Evolutionary conservation across 2,888 invertebrate species (phyloP).

Genomic region (Andrena hattorfiana): DNA sequence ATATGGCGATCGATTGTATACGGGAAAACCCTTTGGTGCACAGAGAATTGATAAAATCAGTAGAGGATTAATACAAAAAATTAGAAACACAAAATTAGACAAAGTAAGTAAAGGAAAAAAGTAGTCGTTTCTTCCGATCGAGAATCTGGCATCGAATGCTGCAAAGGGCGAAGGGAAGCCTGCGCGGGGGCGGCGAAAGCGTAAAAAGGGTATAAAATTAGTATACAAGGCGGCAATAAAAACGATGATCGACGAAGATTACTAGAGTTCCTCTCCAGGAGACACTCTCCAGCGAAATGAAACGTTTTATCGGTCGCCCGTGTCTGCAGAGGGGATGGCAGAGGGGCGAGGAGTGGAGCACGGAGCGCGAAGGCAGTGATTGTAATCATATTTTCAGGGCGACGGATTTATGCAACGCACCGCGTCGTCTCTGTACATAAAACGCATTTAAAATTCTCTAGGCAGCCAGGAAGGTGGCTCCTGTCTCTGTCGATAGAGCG

Average conservation of each 20-base stretch:
- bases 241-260: conserved; percentile 71
- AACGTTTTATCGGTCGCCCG: conserved; percentile 68
- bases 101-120: no score
- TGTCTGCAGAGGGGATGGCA: conserved; percentile 43
- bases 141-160: background rate
- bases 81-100: no score
- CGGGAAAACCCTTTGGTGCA: no score
- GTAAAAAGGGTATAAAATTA: conserved; percentile 57
- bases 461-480: conserved; percentile 67
- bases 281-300: conserved; percentile 61
- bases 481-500: conserved; percentile 60
- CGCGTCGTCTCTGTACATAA: conserved; percentile 75
- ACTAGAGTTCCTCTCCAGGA: conserved; percentile 53
- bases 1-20: conserved; percentile 21
- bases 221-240: conserved; percentile 57
- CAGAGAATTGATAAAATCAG: no score
- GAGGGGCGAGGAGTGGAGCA: background rate
- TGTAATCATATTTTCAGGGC: conserved; percentile 78
- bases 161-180: background rate
- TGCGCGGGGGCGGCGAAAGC: conserved; percentile 10
- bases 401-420: conserved; percentile 76
- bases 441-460: conserved; percentile 76
- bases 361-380: conserved; percentile 61
- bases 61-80: no score
- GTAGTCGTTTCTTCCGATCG: no score